phyloP scores from a whole-genome alignment of 2,888 invertebrate species.

The Tridacna crocea region DNA sequence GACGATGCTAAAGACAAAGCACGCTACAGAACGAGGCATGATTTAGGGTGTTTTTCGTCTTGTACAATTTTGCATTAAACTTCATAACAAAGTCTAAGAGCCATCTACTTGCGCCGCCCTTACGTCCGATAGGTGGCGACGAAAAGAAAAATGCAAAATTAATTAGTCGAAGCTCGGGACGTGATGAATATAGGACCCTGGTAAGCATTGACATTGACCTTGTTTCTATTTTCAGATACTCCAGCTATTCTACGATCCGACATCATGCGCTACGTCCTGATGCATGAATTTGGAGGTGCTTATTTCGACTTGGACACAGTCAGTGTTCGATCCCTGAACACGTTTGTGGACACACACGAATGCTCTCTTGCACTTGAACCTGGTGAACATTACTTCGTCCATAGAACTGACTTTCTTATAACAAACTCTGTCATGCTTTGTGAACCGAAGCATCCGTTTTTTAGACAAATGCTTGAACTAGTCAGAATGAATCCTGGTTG shows the following conservation, averaged over 20 bases:
- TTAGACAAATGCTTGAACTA: conserved; percentile 13
- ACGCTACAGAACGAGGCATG: no score
- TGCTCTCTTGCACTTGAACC: conserved; percentile 9
- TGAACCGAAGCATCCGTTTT: conserved; percentile 4
- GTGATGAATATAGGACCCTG: no score
- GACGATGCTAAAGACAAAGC: no score
- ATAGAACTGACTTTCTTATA: conserved; percentile 16
- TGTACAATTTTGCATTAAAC: no score
- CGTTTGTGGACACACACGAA: conserved; percentile 11
- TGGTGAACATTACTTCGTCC: conserved; percentile 17
- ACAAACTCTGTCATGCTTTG: conserved; percentile 17
- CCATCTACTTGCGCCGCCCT: no score
- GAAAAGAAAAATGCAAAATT: no score
- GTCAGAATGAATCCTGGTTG: conserved; percentile 17
- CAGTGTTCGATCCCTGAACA: conserved; percentile 13
- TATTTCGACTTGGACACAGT: conserved; percentile 20
- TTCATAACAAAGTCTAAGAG: no score
- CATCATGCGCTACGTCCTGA: conserved; percentile 15
- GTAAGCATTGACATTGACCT: no score
- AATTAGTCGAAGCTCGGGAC: no score
- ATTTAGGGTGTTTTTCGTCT: no score
- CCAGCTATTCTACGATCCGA: conserved; percentile 12
- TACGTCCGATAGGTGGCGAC: no score
- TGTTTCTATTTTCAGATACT: conserved; percentile 17
- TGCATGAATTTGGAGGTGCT: conserved; percentile 23